These are phyloP conservation scores for Myotis vivesi DNA, from an alignment of 2,797 vertebrate species.

Conservation along the genomic window DNA sequence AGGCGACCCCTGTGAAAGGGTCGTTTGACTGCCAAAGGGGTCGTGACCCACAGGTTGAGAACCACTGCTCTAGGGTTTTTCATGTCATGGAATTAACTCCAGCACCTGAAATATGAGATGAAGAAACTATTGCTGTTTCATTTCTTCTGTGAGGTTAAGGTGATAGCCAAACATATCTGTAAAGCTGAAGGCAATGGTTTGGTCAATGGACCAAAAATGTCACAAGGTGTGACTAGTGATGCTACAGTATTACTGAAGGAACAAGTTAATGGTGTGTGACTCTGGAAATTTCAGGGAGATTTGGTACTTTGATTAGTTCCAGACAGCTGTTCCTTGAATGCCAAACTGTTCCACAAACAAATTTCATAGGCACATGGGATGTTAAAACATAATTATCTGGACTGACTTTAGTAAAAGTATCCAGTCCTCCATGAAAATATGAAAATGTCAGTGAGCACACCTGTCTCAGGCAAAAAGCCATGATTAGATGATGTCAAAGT, in stretches of 20 bases:
- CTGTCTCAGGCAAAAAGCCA: not conserved
- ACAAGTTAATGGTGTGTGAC: not conserved
- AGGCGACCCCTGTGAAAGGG: too few relatives aligned
- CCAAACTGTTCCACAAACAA: not conserved
- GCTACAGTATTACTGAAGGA: not conserved
- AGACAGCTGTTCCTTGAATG: not conserved
- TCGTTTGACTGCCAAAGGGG: too few relatives aligned
- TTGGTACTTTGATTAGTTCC: not conserved
- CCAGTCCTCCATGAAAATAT: not conserved
- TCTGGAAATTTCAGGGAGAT: not conserved
- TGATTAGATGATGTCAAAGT: not conserved
- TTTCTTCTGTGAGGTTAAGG: conserved; percentile 8
- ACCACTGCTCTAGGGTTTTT: not conserved
- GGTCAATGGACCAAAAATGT: not conserved
- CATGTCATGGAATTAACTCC: not conserved
- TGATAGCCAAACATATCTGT: not conserved
- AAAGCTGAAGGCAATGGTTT: not conserved
- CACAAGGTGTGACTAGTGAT: not conserved
- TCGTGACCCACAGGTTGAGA: too few relatives aligned
- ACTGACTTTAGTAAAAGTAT: not conserved
- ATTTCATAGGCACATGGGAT: not conserved
- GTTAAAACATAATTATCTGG: not conserved
- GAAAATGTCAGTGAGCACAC: not conserved
- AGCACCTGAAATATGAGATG: not conserved
- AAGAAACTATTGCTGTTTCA: not conserved